A percentile compares a stretch with the other conserved stretches of the same genome.
Conservation (phyloP, 2,888 invertebrate species). For the Coenonympha glycerion region DNA sequence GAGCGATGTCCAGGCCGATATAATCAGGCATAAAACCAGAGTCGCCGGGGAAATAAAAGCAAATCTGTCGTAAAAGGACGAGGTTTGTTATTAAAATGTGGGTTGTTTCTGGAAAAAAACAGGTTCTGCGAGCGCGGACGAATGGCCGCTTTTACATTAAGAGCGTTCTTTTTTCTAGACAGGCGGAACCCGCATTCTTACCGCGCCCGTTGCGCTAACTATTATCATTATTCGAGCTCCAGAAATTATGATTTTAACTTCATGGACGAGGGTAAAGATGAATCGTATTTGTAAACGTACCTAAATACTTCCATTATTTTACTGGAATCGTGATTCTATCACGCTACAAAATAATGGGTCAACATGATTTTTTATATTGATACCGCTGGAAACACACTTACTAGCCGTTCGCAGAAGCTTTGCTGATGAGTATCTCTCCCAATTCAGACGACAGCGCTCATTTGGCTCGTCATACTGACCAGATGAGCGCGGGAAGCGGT, state of each 20-base stretch:
- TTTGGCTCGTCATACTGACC: too few species aligned
- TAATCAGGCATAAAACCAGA: constrained; percentile 30
- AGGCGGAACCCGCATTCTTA: constrained; percentile 4
- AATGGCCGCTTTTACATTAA: constrained; percentile 18
- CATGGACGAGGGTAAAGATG: not conserved
- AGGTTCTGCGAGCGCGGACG: constrained; percentile 10
- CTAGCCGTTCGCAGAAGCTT: too few species aligned
- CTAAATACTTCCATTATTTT: too few species aligned
- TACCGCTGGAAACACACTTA: too few species aligned
- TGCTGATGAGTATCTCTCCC: too few species aligned
- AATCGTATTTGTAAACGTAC: too few species aligned
- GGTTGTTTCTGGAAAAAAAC: constrained; percentile 20
- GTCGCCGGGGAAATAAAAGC: constrained; percentile 25
- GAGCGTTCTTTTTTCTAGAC: constrained; percentile 13
- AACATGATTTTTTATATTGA: too few species aligned
- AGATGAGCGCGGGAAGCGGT: too few species aligned
- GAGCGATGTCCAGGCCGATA: constrained; percentile 31
- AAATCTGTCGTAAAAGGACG: constrained; percentile 29
- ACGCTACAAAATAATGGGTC: too few species aligned
- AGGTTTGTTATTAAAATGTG: constrained; percentile 28
- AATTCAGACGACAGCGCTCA: too few species aligned
- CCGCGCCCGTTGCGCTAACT: constrained; percentile 1
- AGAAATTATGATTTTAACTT: not conserved
- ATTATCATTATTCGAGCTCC: not conserved
- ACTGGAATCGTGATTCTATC: too few species aligned